These are phyloP conservation scores for Ethmia dodecea DNA, from an alignment of 2,888 invertebrate genomes.

Conservation along the genomic window DNA sequence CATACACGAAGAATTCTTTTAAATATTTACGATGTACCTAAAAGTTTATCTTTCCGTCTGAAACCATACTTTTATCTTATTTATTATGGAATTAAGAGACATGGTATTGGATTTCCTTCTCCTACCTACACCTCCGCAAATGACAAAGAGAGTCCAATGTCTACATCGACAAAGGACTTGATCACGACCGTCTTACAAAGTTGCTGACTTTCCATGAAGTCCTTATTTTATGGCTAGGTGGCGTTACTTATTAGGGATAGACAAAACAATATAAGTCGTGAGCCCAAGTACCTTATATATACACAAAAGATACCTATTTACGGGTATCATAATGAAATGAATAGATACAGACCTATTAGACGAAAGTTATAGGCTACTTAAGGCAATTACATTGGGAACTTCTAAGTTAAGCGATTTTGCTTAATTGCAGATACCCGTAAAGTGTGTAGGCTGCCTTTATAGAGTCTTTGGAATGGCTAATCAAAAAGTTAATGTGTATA, in stretches of 20 bases:
- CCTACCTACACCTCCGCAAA: no score
- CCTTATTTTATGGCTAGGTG: not conserved
- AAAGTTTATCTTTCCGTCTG: no score
- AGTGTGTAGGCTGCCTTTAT: conserved; percentile 19
- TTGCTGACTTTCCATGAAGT: not conserved
- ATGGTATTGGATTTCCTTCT: no score
- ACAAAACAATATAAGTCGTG: no score
- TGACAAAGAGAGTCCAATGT: no score
- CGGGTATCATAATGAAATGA: conserved; percentile 32
- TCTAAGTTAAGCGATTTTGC: conserved; percentile 31
- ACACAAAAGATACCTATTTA: no score
- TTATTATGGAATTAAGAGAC: no score
- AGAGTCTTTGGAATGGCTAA: conserved; percentile 4
- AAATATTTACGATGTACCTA: no score
- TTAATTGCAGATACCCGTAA: conserved; percentile 25
- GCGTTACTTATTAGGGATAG: not conserved
- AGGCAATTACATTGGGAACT: conserved; percentile 41
- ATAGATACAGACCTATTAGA: conserved; percentile 45
- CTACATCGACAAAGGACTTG: no score
- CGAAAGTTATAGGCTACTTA: conserved; percentile 44
- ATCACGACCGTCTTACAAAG: not conserved
- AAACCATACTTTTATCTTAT: no score
- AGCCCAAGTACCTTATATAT: not conserved
- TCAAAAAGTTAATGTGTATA: conserved; percentile 1
- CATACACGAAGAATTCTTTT: no score